Conservation (phyloP, 2,888 invertebrate genomes). For the Ceraclea dissimilis region DNA sequence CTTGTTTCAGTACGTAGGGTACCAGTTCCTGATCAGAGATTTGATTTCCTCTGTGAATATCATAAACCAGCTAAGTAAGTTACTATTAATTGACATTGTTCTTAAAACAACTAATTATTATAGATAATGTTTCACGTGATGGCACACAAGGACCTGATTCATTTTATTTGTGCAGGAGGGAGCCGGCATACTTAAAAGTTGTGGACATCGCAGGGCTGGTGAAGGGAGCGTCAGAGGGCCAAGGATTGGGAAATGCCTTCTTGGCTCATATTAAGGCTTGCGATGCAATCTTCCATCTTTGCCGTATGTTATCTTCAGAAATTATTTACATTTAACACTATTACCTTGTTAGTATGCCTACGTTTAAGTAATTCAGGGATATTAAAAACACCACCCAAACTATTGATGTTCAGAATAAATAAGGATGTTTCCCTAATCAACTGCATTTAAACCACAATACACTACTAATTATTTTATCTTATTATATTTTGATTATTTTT, state of each 20-base stretch:
- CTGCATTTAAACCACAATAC: too few species aligned
- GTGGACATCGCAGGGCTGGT: slow-evolving; percentile 98
- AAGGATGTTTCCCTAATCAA: too few species aligned
- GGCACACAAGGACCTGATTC: neutral
- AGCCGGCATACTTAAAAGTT: slow-evolving; percentile 94
- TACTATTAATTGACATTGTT: neutral
- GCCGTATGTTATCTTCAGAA: slow-evolving; percentile 67
- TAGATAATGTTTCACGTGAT: neutral
- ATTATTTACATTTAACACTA: neutral
- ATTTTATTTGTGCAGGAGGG: slow-evolving; percentile 61
- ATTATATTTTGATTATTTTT: too few species aligned
- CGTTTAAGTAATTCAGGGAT: too few species aligned
- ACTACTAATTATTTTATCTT: too few species aligned
- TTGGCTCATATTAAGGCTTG: slow-evolving; percentile 97
- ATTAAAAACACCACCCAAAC: too few species aligned
- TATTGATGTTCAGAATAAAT: too few species aligned
- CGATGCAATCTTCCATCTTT: slow-evolving; percentile 95
- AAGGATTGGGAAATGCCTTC: slow-evolving; percentile 97
- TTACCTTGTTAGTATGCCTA: neutral
- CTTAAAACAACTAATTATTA: too few species aligned
- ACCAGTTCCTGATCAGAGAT: slow-evolving; percentile 93
- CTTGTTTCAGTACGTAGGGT: slow-evolving; percentile 72
- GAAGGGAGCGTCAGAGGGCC: slow-evolving; percentile 95
- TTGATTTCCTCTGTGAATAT: slow-evolving; percentile 85
- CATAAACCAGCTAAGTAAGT: slow-evolving; percentile 89